Percentiles rank a stretch among this genome's conserved stretches.
Evolutionary conservation across 2,888 invertebrate species (phyloP).

Genomic region (Tetramorium bicarinatum): DNA sequence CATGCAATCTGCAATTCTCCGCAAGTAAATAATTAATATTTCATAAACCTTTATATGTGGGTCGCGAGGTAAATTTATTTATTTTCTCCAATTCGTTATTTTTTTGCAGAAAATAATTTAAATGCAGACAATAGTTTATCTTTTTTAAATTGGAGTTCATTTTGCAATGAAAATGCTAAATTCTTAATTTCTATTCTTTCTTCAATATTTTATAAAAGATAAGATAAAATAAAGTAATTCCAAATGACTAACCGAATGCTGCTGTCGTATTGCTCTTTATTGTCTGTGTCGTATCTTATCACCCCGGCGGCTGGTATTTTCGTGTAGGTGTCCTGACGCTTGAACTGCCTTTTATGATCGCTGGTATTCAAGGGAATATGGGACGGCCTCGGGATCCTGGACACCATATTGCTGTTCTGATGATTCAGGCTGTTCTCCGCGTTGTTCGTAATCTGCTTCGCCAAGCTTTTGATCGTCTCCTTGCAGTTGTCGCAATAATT

Average conservation of each 20-base stretch:
- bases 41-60: background rate
- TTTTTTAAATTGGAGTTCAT: background rate
- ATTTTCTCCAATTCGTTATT: background rate
- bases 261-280: conserved; percentile 81
- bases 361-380: conserved; percentile 77
- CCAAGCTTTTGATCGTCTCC: conserved; percentile 88
- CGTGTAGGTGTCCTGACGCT: conserved; percentile 85
- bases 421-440: conserved; percentile 75
- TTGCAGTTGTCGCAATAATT: conserved; percentile 89
- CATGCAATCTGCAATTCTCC: background rate
- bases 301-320: conserved; percentile 79
- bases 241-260: conserved; percentile 77
- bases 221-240: background rate
- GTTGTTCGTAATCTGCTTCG: conserved; percentile 84
- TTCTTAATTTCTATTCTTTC: background rate
- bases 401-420: conserved; percentile 76
- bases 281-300: conserved; percentile 82
- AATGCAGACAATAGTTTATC: background rate
- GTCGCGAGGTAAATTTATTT: background rate
- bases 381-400: conserved; percentile 83
- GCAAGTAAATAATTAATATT: background rate
- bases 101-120: background rate
- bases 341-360: conserved; percentile 81
- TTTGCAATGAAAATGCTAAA: background rate
- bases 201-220: background rate